Evolutionary conservation across 2,113 vertebrate species (phyloP).

Genomic region (Dromaius novaehollandiae): DNA sequence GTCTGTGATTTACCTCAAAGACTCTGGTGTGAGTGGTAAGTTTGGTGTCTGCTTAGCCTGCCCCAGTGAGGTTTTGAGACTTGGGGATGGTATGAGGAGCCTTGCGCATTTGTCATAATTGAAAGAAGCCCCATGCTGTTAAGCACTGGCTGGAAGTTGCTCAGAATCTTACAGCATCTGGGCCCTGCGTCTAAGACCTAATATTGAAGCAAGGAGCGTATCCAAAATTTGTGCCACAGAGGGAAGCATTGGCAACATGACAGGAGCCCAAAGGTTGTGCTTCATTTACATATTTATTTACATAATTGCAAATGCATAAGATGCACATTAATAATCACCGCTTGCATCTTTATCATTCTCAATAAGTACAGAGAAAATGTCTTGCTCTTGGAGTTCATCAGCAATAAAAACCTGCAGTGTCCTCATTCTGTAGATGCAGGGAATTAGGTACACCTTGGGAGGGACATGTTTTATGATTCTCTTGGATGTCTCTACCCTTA

Average conservation of each 20-base stretch:
- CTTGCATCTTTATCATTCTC: slow-evolving; percentile 63
- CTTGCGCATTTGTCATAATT: neutral
- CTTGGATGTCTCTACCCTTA: neutral
- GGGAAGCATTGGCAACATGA: slow-evolving; percentile 55
- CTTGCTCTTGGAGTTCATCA: slow-evolving; percentile 62
- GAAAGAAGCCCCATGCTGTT: neutral
- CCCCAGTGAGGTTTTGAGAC: neutral
- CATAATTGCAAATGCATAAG: slow-evolving; percentile 66
- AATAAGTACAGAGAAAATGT: slow-evolving; percentile 41
- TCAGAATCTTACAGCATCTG: neutral
- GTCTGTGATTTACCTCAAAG: slow-evolving; percentile 17
- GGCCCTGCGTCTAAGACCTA: neutral
- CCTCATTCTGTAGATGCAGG: slow-evolving; percentile 34
- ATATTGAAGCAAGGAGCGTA: neutral
- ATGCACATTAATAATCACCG: slow-evolving; percentile 52
- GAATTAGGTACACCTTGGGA: slow-evolving; percentile 56
- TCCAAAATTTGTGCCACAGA: slow-evolving; percentile 43
- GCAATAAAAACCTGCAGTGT: slow-evolving; percentile 65
- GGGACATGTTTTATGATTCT: neutral
- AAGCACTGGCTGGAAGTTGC: neutral
- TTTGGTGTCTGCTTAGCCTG: neutral
- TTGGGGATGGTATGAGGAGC: neutral
- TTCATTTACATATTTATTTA: slow-evolving; percentile 57
- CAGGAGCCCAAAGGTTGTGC: slow-evolving; percentile 57
- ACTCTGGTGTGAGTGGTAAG: neutral